Evolutionary conservation across 2,888 invertebrate genomes (phyloP).

Genomic region (Cheiracanthium punctorium): DNA sequence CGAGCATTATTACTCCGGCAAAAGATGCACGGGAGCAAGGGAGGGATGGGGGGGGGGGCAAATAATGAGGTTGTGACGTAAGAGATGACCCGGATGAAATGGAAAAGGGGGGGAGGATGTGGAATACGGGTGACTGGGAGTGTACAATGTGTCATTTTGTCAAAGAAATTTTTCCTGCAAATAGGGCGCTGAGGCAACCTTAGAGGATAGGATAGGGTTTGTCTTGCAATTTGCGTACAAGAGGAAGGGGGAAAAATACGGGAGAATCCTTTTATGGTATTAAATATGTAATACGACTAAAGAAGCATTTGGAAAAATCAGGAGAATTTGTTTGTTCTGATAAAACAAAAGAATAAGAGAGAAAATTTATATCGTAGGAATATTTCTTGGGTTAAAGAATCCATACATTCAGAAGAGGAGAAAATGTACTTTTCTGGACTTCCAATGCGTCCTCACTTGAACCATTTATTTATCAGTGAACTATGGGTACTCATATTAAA

Average conservation of each 20-base stretch:
- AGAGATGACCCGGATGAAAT: conserved; percentile 40
- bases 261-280: conserved; percentile 26
- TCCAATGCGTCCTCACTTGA: no score
- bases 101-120: no score
- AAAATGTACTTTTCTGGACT: no score
- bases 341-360: background rate
- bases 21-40: conserved; percentile 34
- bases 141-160: conserved; percentile 65
- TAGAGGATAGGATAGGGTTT: conserved; percentile 28
- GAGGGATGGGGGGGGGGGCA: conserved; percentile 12
- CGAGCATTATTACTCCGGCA: conserved; percentile 36
- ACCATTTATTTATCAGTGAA: no score
- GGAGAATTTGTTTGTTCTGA: background rate
- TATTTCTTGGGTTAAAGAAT: no score
- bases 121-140: conserved; percentile 44
- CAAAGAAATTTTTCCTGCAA: conserved; percentile 52
- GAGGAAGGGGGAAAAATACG: conserved; percentile 1
- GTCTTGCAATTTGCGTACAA: conserved; percentile 6
- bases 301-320: conserved; percentile 6
- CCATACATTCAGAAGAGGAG: no score
- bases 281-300: conserved; percentile 20
- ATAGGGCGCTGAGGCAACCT: conserved; percentile 34
- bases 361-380: no score
- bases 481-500: no score
- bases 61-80: conserved; percentile 60